Percentiles rank a stretch among this genome's conserved stretches.
Evolutionary conservation across 2,888 invertebrate genomes (phyloP).

Genomic region (Anorthoa munda): DNA sequence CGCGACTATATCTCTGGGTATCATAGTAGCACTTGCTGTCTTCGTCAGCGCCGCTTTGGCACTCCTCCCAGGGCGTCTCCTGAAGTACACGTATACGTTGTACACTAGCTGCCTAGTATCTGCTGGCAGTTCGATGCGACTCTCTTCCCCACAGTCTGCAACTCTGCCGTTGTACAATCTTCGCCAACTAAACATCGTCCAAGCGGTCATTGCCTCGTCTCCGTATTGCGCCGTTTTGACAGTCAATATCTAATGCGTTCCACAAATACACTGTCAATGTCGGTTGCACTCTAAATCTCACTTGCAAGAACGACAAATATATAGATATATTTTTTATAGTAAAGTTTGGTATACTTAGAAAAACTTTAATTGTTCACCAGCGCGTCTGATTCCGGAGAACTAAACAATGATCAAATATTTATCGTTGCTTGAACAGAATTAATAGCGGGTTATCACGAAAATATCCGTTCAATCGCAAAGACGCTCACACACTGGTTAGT

Average conservation of each 20-base stretch:
- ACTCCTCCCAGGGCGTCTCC: slow-evolving; percentile 84
- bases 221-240: slow-evolving; percentile 89
- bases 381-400: slow-evolving; percentile 12
- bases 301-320: slow-evolving; percentile 25
- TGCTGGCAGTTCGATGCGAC: slow-evolving; percentile 83
- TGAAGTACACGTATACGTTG: slow-evolving; percentile 88
- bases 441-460: slow-evolving; percentile 61
- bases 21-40: slow-evolving; percentile 87
- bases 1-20: slow-evolving; percentile 86
- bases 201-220: slow-evolving; percentile 89
- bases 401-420: slow-evolving; percentile 49
- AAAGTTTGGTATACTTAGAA: slow-evolving; percentile 15
- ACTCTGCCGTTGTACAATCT: slow-evolving; percentile 83
- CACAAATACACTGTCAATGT: slow-evolving; percentile 36
- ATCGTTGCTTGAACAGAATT: slow-evolving; percentile 27
- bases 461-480: slow-evolving; percentile 82
- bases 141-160: slow-evolving; percentile 80
- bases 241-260: slow-evolving; percentile 41
- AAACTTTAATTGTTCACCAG: slow-evolving; percentile 1
- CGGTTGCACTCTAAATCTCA: slow-evolving; percentile 26
- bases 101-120: slow-evolving; percentile 88
- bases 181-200: slow-evolving; percentile 90
- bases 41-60: slow-evolving; percentile 84
- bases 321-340: background rate
- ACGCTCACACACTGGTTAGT: slow-evolving; percentile 80